phyloP scores from a whole-genome alignment of 2,888 invertebrate genomes.

The Arctia plantaginis region DNA sequence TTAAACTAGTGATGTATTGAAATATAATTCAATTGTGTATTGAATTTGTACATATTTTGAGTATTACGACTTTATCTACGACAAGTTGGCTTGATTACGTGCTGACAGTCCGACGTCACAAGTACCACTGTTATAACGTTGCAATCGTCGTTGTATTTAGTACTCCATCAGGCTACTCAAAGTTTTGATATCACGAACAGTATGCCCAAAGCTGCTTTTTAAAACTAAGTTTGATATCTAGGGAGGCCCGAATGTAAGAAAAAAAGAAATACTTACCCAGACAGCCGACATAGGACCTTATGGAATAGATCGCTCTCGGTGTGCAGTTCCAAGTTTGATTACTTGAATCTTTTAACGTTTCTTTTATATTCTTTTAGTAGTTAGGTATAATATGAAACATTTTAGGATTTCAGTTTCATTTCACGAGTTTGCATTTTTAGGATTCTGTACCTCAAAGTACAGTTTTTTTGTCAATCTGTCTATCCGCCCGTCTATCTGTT shows the following conservation, averaged over 20 bases:
- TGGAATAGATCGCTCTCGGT: too few species aligned
- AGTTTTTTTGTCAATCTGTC: too few species aligned
- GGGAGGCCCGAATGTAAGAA: too few species aligned
- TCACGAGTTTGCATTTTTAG: neutral
- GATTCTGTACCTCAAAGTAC: too few species aligned
- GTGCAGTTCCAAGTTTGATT: too few species aligned
- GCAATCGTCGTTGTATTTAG: neutral
- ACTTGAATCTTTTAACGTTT: neutral
- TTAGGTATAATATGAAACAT: neutral
- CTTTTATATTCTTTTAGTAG: neutral
- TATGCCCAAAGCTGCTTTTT: neutral
- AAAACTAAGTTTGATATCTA: too few species aligned
- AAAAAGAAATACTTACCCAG: neutral
- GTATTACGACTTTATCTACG: neutral
- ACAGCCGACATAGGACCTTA: too few species aligned
- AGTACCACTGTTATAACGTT: neutral
- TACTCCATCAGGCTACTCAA: neutral
- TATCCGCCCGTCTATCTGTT: too few species aligned
- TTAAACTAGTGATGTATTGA: constrained; percentile 23
- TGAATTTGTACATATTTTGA: neutral
- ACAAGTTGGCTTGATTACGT: constrained; percentile 20
- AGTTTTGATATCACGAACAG: neutral
- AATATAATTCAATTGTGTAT: constrained; percentile 26
- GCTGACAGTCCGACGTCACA: neutral
- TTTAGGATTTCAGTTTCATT: neutral